Base-by-base conservation (phyloP, 2,888 invertebrate genomes). In the Junonia oenone region DNA sequence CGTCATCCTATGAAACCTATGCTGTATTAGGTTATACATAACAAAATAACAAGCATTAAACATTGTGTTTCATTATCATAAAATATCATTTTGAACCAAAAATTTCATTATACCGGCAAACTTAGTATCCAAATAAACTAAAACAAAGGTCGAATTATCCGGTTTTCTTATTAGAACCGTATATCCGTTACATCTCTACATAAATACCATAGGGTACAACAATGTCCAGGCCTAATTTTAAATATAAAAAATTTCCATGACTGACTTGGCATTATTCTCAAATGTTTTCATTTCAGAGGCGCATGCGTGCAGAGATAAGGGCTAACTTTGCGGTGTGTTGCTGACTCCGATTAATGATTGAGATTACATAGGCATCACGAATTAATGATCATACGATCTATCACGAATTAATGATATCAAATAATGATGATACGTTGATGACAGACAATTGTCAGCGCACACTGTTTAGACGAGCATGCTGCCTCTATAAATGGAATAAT, bases 221-320 rank as follows among this genome's bases (percentile, higher is more conserved):
- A 43, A 49, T 29, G 55, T 59, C 62, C 58, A 56, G 58, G 62
- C 64, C 60, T 50, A 48, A 29, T 37, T 40, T 35, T 55, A 67
- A 58, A 65, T 67, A 73, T n/a, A n/a, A 73, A 74, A 85, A 89
- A 89, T 87, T 86, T 88, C 90, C 89, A 89, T 89, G 89, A 90
- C 90, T 83, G 83, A 84, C 88, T 87, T 71, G 78, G 90, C 90
- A 89, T 86, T 85, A 88, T 87, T 88, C 81, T 86, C 83, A 76
- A n/a, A 76, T 83, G 80, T 87, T 85, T 87, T 86, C 74, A 81
- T 91, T 91, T 87, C 91, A 91, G 91, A 91, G 91, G 91, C 91
- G 85, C 91, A 90, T 90, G 90, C 89, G 81, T 80, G 83, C 85
- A 82, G 88, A 83, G 81, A 83, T 82, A 80, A 83, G 73, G 90